Evolutionary conservation across 2,113 vertebrate genomes (phyloP), one percentile per base, ranked within the genome.

Genomic region (Tragelaphus buxtoni): DNA sequence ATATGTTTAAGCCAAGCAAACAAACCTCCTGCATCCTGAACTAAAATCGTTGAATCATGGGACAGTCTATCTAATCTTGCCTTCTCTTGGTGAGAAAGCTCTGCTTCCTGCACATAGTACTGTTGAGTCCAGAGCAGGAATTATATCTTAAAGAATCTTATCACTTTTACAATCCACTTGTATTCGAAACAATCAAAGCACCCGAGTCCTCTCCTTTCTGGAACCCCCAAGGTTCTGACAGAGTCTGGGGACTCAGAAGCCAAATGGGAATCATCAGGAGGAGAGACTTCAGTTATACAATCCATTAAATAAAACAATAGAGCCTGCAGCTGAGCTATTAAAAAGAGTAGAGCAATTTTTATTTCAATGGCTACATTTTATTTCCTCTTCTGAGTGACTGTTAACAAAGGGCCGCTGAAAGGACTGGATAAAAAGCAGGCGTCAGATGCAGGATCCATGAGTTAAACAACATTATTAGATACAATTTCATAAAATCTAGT

Each of bases 381-480:
- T 99, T 99, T 99, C 99, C 99, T 99, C 98, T 98, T 99, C 99
- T 99, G 98, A 99, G 98, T 99, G 99, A 99, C 98, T 99, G 98
- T 92, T 99, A 99, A 99, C 99, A 99, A 99, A 99, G 98, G 98
- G 97, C 99, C 98, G 98, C 98, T 99, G 99, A 99, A 99, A 99
- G 98, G 99, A 99, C 98, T 99, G 98, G 99, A 99, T 99, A 99
- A 99, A 99, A 99, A 99, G 99, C 99, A 99, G 98, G 99, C 99
- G 98, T 99, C 99, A 99, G 99, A 99, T 99, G 99, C 98, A 99
- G 99, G 99, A 99, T 99, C 99, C 98, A 99, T 98, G 99, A 99
- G 99, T 99, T 99, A 99, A 99, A 99, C 98, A 99, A 99, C 99
- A 99, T 99, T 99, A 99, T 99, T 99, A 99, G 99, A 99, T 99